Evolutionary conservation across 64 coral and sea anemone species (phyloP), one percentile per base, ranked within the genome.

Genomic region (Astreopora myriophthalma): DNA sequence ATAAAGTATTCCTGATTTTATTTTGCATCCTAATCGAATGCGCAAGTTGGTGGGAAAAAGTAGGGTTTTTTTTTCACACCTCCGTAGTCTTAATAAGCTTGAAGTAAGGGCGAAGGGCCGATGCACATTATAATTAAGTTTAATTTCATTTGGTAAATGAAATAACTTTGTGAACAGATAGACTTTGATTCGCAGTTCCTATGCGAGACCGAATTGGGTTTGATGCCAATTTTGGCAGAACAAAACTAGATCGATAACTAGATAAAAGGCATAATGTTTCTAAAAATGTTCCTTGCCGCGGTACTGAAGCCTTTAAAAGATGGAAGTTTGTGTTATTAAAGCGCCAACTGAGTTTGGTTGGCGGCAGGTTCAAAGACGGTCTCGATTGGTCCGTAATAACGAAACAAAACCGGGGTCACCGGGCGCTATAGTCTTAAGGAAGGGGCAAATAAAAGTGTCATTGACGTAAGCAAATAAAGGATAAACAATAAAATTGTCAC

Each of bases 381-480:
- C 37, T 37, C 57, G 30, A 36, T 64, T 57, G 10, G 22, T 57
- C 32, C 58, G 64, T 83, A 64, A 83, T 83, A 64, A 83, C 17
- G 19, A 37, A 35, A 83, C 79, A 83, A 83, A 83, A 65, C 31
- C 79, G 30, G 79, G 32, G 28, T 57, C 79, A 3, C 79, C 37
- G 79, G 32, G 22, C 61, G 55, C 79, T 24, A 83, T 63, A 65
- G 79, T 34, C 19, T 19, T 55, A 83, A 34, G 65, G 79, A 83
- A 83, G 79, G 7, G 19, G 9, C 55, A 83, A 83, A 83, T 83
- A 64, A 83, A 83, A 83, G 33, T 38, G 79, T 65, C 79, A 64
- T 65, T 64, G 52, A 65, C 79, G 64, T 83, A 83, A 83, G 79
- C 79, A 83, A 83, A 83, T 57, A 83, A 83, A 83, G 79, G n/a